phyloP scores from a whole-genome alignment of 2,113 vertebrate genomes.

The Hipposideros armiger region DNA sequence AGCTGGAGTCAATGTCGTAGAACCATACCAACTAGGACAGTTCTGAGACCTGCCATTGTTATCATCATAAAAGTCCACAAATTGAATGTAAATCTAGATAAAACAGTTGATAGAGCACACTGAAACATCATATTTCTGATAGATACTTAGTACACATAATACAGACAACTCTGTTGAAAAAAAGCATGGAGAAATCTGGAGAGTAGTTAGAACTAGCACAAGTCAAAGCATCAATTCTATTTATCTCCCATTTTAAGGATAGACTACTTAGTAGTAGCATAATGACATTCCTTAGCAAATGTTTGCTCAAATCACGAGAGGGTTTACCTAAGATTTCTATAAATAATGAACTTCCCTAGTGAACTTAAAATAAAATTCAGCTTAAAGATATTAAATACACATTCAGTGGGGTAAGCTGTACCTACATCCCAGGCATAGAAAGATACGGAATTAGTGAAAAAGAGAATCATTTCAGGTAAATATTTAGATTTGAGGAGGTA shows the following conservation, averaged over 20 bases:
- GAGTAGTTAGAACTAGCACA: not conserved
- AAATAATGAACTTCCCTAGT: not conserved
- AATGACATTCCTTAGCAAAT: slow-evolving; percentile 11
- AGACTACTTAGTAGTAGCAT: not conserved
- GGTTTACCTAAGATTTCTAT: not conserved
- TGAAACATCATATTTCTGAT: not conserved
- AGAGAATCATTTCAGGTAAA: not conserved
- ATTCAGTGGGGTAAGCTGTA: not conserved
- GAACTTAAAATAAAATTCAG: not conserved
- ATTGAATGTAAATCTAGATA: not conserved
- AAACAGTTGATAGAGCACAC: not conserved
- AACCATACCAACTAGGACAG: not conserved
- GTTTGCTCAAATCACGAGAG: not conserved
- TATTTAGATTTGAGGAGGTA: not conserved
- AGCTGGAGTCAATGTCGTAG: not conserved
- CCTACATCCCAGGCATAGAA: not conserved
- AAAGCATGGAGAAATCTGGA: not conserved
- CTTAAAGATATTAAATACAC: not conserved
- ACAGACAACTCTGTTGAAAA: not conserved
- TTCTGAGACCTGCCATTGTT: not conserved
- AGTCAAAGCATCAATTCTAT: not conserved
- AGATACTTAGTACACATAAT: not conserved
- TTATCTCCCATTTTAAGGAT: not conserved
- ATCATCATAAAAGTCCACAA: not conserved
- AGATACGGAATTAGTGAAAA: not conserved